These are phyloP conservation scores for Caenorhabditis remanei DNA, from an alignment of 1,140 invertebrate genomes.

Conservation along the genomic window DNA sequence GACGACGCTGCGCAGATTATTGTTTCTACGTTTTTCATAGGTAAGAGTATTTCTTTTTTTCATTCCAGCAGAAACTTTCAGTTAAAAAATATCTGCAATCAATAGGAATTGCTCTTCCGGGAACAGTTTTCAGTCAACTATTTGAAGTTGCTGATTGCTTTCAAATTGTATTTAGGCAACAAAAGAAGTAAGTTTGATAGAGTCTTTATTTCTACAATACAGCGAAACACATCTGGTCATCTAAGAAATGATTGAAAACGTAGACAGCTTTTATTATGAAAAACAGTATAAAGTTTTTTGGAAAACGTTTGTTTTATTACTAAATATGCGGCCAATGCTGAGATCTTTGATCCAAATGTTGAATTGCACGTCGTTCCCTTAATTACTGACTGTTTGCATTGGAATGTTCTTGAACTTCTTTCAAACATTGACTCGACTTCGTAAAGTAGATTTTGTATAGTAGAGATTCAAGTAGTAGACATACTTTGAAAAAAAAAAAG, in stretches of 20 bases:
- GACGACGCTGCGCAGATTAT: conserved; percentile 26
- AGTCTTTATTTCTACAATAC: not conserved
- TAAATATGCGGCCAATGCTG: too few species aligned
- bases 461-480: too few species aligned
- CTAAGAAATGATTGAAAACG: too few species aligned
- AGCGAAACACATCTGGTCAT: not conserved
- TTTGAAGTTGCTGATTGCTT: conserved; percentile 46
- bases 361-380: too few species aligned
- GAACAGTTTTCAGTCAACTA: conserved; percentile 20
- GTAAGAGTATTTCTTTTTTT: not conserved
- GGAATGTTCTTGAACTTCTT: too few species aligned
- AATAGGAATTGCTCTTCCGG: conserved; percentile 9
- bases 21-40: conserved; percentile 26
- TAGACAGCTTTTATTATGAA: too few species aligned
- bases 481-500: not conserved
- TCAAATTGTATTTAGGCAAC: conserved; percentile 31
- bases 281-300: too few species aligned
- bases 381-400: too few species aligned
- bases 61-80: not conserved
- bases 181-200: conserved; percentile 26
- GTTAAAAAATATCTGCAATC: conserved; percentile 24
- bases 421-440: too few species aligned
- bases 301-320: too few species aligned
- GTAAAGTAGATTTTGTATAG: too few species aligned
- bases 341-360: too few species aligned